Evolutionary conservation across 2,888 invertebrate genomes (phyloP).

Genomic region (Rotaria macrura): DNA sequence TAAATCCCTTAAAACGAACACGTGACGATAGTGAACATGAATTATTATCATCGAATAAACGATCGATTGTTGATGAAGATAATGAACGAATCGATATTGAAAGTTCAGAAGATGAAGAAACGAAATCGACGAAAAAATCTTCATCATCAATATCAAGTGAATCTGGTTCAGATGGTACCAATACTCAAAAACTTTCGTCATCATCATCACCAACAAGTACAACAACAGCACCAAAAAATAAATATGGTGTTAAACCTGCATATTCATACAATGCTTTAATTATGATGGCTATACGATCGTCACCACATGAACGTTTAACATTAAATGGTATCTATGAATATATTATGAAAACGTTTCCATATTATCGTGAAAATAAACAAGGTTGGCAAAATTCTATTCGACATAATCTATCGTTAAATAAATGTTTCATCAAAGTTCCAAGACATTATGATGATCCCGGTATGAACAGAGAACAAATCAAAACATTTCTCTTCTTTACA

Average conservation of each 20-base stretch:
- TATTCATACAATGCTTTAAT: conserved; percentile 97
- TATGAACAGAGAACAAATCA: neutral
- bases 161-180: neutral
- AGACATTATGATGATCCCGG: conserved; percentile 97
- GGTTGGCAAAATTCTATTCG: conserved; percentile 99
- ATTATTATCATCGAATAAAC: neutral
- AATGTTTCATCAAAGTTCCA: conserved; percentile 78
- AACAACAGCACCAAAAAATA: conserved; percentile 20
- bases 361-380: conserved; percentile 91
- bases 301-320: conserved; percentile 80
- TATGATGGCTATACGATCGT: conserved; percentile 96
- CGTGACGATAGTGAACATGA: neutral
- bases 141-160: neutral
- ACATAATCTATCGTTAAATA: conserved; percentile 89
- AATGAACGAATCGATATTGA: neutral
- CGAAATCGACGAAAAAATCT: neutral
- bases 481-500: neutral
- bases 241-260: conserved; percentile 68
- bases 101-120: neutral
- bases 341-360: conserved; percentile 94
- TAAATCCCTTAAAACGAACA: neutral
- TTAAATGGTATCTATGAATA: conserved; percentile 94
- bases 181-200: neutral
- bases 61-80: neutral
- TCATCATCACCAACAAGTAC: no score